Percentiles rank a stretch among this genome's conserved stretches.
Evolutionary conservation across 1,140 invertebrate genomes (phyloP).

Genomic region (Akabosia matsudoensis): DNA sequence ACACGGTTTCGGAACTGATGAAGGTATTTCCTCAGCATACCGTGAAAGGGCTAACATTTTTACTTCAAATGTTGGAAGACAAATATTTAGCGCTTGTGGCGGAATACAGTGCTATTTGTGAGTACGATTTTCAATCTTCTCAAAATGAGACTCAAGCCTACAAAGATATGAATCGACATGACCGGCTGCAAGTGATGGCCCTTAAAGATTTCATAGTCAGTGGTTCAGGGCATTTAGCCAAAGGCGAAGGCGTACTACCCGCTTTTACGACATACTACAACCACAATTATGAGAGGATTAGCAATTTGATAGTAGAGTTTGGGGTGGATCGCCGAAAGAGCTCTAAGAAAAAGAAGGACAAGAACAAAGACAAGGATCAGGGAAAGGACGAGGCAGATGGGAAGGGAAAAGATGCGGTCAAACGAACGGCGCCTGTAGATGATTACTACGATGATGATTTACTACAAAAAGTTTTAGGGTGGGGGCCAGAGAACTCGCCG

Average conservation of each 20-base stretch:
- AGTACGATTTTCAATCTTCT: background rate
- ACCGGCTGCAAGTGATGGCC: constrained; percentile 34
- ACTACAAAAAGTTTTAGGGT: no score
- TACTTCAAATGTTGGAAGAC: constrained; percentile 31
- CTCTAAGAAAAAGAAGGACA: background rate
- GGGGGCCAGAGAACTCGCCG: no score
- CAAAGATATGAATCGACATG: constrained; percentile 15
- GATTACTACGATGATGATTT: no score
- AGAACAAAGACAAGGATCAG: background rate
- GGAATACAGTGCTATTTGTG: background rate
- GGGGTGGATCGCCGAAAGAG: background rate
- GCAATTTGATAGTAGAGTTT: background rate
- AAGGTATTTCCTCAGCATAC: constrained; percentile 26
- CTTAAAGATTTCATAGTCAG: constrained; percentile 39
- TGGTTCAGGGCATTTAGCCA: constrained; percentile 26
- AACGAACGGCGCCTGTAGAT: no score
- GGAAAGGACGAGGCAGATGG: no score
- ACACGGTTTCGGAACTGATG: background rate
- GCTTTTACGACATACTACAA: constrained; percentile 35
- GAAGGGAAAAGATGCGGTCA: no score
- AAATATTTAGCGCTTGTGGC: constrained; percentile 32
- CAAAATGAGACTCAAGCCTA: background rate
- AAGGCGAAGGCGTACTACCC: background rate
- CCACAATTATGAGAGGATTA: constrained; percentile 33
- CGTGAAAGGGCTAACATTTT: constrained; percentile 22